phyloP scores from a whole-genome alignment of 1,140 invertebrate species.

The Pogonomyrmex barbatus region DNA sequence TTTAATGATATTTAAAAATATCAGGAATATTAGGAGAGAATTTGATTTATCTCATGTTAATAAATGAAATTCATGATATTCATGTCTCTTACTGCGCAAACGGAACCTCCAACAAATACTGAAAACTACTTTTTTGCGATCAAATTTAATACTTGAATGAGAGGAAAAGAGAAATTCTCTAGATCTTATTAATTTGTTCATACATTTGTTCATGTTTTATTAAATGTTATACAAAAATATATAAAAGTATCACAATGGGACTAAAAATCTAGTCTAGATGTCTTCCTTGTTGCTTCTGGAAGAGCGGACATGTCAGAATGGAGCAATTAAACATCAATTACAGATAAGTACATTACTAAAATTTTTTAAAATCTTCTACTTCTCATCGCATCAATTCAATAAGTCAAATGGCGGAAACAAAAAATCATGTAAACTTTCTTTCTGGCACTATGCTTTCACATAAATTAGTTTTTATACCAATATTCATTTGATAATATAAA shows the following conservation, averaged over 20 bases:
- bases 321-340: not conserved
- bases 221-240: conserved; percentile 23
- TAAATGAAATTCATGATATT: conserved; percentile 26
- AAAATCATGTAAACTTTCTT: not conserved
- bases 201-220: conserved; percentile 1
- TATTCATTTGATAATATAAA: not conserved
- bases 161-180: not conserved
- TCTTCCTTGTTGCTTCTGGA: not conserved
- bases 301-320: not conserved
- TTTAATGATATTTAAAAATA: conserved; percentile 17
- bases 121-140: not conserved
- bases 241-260: conserved; percentile 44
- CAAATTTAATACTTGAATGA: not conserved
- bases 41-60: conserved; percentile 27
- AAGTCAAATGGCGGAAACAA: not conserved
- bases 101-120: not conserved
- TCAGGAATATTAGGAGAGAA: conserved; percentile 18
- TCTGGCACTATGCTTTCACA: not conserved
- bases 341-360: conserved; percentile 14
- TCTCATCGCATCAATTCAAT: not conserved
- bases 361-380: not conserved
- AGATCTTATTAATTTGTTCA: conserved; percentile 14
- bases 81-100: not conserved
- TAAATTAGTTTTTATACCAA: not conserved
- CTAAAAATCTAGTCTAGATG: conserved; percentile 15